These are phyloP conservation scores for Eupithecia subfuscata DNA, from an alignment of 2,888 invertebrate species.

Conservation along the genomic window DNA sequence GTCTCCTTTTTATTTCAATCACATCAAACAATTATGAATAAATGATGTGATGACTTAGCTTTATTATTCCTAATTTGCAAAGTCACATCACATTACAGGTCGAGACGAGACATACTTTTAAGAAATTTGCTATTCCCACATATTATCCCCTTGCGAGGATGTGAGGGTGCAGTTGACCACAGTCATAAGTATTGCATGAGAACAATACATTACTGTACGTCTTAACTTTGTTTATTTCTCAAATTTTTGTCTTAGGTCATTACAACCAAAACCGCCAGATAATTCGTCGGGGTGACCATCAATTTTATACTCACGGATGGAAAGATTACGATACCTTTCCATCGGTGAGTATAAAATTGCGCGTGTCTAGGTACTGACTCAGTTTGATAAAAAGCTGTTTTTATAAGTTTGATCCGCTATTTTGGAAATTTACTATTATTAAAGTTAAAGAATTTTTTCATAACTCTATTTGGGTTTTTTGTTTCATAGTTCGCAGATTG, in stretches of 20 bases:
- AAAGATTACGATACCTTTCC: not conserved
- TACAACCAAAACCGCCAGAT: not conserved
- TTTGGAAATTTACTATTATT: not conserved
- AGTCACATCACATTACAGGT: not conserved
- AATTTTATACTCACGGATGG: too few species aligned
- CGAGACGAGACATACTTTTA: not conserved
- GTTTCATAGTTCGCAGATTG: not conserved
- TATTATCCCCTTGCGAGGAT: not conserved
- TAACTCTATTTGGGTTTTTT: conserved; percentile 34
- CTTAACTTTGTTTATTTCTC: not conserved
- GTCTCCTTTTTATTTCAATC: too few species aligned
- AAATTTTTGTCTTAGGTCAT: not conserved
- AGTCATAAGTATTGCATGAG: not conserved
- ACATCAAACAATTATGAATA: too few species aligned
- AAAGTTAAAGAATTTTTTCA: conserved; percentile 31
- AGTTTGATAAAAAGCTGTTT: not conserved
- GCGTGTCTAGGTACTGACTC: not conserved
- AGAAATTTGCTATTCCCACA: not conserved
- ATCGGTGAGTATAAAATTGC: not conserved
- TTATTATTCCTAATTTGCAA: not conserved
- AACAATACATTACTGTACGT: not conserved
- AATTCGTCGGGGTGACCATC: not conserved
- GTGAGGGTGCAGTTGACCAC: not conserved
- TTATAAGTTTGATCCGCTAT: not conserved
- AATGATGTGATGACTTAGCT: not conserved